Evolutionary conservation across 2,797 vertebrate genomes (phyloP).

Genomic region (Adelosebastes latens): DNA sequence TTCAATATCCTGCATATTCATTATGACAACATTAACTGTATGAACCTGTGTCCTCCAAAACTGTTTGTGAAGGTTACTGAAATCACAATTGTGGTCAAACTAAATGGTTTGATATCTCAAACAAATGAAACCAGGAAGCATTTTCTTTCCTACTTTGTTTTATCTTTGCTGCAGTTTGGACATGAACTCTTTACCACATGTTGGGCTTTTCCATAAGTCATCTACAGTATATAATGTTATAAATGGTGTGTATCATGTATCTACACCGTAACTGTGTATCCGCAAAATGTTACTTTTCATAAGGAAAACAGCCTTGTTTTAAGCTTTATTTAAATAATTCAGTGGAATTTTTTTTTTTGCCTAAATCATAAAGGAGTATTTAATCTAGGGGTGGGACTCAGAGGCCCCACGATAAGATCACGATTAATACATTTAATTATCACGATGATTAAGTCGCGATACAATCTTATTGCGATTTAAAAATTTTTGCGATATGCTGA

Average conservation of each 20-base stretch:
- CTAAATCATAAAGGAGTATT: not conserved
- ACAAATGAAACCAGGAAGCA: too few species aligned
- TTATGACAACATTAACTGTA: not conserved
- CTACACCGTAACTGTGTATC: not conserved
- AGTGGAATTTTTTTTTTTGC: not conserved
- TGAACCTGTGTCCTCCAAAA: not conserved
- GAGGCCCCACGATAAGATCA: too few species aligned
- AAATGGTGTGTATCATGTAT: not conserved
- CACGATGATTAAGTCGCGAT: accelerated
- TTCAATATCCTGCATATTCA: not conserved
- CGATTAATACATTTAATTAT: too few species aligned
- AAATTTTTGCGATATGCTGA: accelerated
- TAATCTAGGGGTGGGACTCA: too few species aligned
- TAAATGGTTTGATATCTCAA: not conserved
- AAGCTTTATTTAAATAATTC: not conserved
- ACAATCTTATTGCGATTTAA: too few species aligned
- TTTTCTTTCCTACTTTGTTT: not conserved
- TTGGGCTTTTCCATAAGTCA: not conserved
- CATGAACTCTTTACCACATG: not conserved
- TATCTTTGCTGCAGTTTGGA: not conserved
- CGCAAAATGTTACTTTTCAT: not conserved
- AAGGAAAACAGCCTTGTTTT: not conserved
- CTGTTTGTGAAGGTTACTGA: too few species aligned
- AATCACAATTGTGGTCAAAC: too few species aligned
- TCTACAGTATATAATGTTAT: not conserved